A percentile compares a stretch with the other conserved stretches of the same genome.
phyloP scores from a whole-genome alignment of 2,888 invertebrate genomes.

The Melangyna quadrimaculata region DNA sequence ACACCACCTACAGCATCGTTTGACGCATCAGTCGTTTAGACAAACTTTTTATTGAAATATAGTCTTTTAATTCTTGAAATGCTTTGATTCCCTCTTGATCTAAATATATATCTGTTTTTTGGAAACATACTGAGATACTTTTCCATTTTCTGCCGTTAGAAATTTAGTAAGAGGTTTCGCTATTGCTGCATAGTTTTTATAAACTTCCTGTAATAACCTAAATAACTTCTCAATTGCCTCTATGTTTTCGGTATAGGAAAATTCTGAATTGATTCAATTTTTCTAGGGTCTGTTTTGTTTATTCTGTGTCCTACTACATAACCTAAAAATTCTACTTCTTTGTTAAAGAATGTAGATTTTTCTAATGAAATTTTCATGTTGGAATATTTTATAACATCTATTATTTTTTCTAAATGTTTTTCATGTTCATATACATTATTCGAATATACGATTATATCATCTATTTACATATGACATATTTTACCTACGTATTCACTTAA shows the following conservation, averaged over 20 bases:
- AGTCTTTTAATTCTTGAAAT: constrained; percentile 6
- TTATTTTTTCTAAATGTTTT: no score
- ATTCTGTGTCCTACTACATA: background rate
- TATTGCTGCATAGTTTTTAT: background rate
- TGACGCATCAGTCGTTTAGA: constrained; percentile 75
- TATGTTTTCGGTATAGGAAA: background rate
- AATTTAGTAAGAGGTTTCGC: background rate
- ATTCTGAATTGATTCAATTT: background rate
- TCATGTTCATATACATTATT: no score
- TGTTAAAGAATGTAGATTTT: background rate
- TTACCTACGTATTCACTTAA: no score
- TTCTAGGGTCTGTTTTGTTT: background rate
- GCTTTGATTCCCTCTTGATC: background rate
- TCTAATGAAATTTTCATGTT: constrained; percentile 13
- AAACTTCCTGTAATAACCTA: background rate
- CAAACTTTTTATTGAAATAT: constrained; percentile 18
- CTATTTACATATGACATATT: no score
- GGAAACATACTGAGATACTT: background rate
- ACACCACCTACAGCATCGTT: constrained; percentile 28
- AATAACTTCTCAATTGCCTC: background rate
- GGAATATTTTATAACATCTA: background rate
- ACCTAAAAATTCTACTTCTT: background rate
- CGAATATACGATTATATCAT: no score
- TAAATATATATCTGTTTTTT: constrained; percentile 11
- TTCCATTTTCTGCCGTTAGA: no score